These are phyloP conservation scores for Chondrosia reniformis DNA, from an alignment of 37 sponge, comb jelly and placozoan species.

Conservation along the genomic window DNA sequence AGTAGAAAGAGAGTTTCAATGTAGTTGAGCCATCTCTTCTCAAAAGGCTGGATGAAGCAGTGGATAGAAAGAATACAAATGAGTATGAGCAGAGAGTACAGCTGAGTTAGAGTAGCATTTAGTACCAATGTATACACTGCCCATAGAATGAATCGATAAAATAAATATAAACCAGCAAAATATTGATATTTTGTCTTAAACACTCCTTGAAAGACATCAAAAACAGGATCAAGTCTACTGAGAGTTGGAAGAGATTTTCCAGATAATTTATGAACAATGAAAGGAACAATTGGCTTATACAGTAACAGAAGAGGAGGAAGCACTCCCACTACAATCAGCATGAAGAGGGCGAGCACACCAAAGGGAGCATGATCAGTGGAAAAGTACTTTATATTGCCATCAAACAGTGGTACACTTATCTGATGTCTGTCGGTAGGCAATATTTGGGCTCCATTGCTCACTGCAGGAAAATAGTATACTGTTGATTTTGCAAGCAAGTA, in stretches of 20 bases:
- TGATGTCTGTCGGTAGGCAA: too few relatives aligned
- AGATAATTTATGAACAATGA: background rate
- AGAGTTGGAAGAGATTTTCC: background rate
- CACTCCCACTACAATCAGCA: background rate
- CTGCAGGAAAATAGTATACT: too few relatives aligned
- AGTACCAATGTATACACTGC: background rate
- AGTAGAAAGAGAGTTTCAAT: conserved; percentile 6
- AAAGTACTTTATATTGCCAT: background rate
- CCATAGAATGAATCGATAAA: conserved; percentile 1
- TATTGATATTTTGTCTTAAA: background rate
- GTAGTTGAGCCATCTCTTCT: background rate
- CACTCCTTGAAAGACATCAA: conserved; percentile 22
- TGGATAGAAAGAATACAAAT: background rate
- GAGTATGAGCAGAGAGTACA: background rate
- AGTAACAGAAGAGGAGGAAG: background rate
- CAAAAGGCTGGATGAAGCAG: background rate
- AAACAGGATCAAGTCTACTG: conserved; percentile 1
- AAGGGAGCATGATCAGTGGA: background rate
- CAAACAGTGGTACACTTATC: too few relatives aligned
- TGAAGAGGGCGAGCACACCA: background rate
- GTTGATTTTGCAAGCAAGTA: too few relatives aligned
- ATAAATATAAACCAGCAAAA: background rate
- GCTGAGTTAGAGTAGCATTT: too few relatives aligned
- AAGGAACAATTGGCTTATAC: background rate
- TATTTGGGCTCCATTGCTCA: too few relatives aligned